These are phyloP conservation scores for Lasioglossum marginatum DNA, from an alignment of 2,888 invertebrate genomes.

Conservation along the genomic window DNA sequence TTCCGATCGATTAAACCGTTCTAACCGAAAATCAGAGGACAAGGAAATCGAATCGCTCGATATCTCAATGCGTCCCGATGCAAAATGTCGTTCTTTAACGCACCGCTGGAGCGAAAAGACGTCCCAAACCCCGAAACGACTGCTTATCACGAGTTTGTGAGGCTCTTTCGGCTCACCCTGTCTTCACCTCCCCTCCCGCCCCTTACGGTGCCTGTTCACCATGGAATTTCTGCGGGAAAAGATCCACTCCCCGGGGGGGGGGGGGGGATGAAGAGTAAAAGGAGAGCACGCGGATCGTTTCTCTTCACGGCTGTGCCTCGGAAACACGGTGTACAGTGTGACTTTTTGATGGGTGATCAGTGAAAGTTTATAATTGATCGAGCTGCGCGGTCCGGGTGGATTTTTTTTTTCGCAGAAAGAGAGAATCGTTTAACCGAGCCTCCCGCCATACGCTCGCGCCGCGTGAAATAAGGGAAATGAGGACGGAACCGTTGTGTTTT, in stretches of 20 bases:
- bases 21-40: slow-evolving; percentile 50
- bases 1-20: slow-evolving; percentile 66
- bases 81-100: slow-evolving; percentile 65
- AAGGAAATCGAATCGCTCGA: slow-evolving; percentile 47
- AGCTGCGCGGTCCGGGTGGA: background rate
- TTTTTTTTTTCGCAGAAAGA: background rate
- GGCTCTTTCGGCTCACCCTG: slow-evolving; percentile 2
- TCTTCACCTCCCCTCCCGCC: no score
- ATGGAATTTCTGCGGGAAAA: slow-evolving; percentile 19
- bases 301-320: slow-evolving; percentile 1
- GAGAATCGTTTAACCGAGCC: background rate
- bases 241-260: background rate
- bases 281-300: slow-evolving; percentile 5
- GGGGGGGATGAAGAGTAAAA: slow-evolving; percentile 26
- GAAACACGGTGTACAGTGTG: slow-evolving; percentile 12
- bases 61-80: slow-evolving; percentile 63
- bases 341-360: slow-evolving; percentile 21
- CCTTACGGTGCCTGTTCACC: background rate
- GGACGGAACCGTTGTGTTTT: slow-evolving; percentile 19
- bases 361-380: slow-evolving; percentile 47
- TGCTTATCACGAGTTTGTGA: slow-evolving; percentile 36
- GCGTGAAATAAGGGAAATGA: slow-evolving; percentile 14
- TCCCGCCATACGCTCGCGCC: background rate
- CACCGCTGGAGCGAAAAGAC: slow-evolving; percentile 57
- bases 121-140: slow-evolving; percentile 52